Evolutionary conservation across 2,888 invertebrate species (phyloP), one percentile per base, ranked within the genome.

Genomic region (Vesta saturnalis): DNA sequence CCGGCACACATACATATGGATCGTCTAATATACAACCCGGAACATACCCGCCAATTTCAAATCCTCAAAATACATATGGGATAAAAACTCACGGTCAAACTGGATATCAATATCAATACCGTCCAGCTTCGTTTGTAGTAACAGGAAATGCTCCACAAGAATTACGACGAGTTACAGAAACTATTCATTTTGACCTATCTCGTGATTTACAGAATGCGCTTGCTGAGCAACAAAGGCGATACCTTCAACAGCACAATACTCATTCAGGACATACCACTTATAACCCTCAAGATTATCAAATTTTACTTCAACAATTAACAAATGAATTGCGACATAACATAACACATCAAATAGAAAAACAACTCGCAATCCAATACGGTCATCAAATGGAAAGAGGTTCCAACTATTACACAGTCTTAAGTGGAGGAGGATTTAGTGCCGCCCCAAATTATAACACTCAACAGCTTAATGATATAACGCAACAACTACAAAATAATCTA

Each of bases 401-500:
- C 16, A 72, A 75, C 21, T 75, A 75, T 16, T 75, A 73, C 19
- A 72, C 76, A 0, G 43, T 76, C 6, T 57, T 71, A n/a, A 60
- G 74, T n/a, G 71, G 72, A 0, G 76, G 77, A 0, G 65, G 56
- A 18, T 74, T 73, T 30, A 73, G 73, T 35, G 69, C 74, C 8
- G 65, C 74, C 23, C 78, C 78, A 1, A 76, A 75, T 66, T 74
- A 77, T 64, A 72, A 72, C 49, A 57, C 69, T 1, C 73, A 74
- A 47, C 82, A 83, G 70, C 66, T 82, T 55, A 75, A 74, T 5
- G 73, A 72, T n/a, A 63, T 83, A 54, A 77, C 76, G 18, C 75
- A 76, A 62, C 79, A 81, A 70, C 71, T 84, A 15, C 81, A 83
- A 73, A 74, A 77, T 6, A 78, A 80, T 60, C 72, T 84, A 47